Conservation (phyloP, 1,140 invertebrate genomes). For the Drosophila melanica region DNA sequence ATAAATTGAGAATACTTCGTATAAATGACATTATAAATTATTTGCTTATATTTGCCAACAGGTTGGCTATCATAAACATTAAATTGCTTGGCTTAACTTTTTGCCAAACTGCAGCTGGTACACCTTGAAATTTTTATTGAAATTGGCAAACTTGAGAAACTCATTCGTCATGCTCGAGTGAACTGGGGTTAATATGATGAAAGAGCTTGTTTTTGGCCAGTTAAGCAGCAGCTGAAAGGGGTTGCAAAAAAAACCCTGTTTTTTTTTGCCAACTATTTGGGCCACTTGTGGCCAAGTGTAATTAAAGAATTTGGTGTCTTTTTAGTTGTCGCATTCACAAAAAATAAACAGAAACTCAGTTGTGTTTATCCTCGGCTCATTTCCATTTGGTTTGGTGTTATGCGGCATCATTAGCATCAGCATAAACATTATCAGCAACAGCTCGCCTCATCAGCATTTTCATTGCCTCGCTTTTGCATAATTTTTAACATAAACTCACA, state of each 20-base stretch:
- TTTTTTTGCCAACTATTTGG: slow-evolving; percentile 32
- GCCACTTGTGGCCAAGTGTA: slow-evolving; percentile 46
- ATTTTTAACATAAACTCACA: slow-evolving; percentile 74
- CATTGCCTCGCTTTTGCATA: slow-evolving; percentile 59
- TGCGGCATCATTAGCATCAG: slow-evolving; percentile 29
- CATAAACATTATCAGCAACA: slow-evolving; percentile 53
- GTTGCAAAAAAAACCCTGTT: slow-evolving; percentile 23
- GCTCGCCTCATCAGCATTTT: slow-evolving; percentile 51
- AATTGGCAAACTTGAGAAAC: slow-evolving; percentile 63
- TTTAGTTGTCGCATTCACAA: slow-evolving; percentile 22
- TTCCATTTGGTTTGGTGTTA: slow-evolving; percentile 16
- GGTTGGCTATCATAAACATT: slow-evolving; percentile 41
- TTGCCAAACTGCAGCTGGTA: slow-evolving; percentile 47
- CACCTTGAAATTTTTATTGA: slow-evolving; percentile 46
- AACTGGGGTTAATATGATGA: slow-evolving; percentile 47
- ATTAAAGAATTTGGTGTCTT: slow-evolving; percentile 62
- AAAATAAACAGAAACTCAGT: slow-evolving; percentile 16
- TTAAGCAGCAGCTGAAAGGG: slow-evolving; percentile 58
- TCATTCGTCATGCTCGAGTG: slow-evolving; percentile 72
- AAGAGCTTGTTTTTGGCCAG: slow-evolving; percentile 43
- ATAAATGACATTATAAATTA: slow-evolving; percentile 47
- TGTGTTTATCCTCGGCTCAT: not conserved
- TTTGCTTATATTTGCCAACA: slow-evolving; percentile 40
- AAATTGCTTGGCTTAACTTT: slow-evolving; percentile 51
- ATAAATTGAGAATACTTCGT: slow-evolving; percentile 44